Evolutionary conservation across 1,140 invertebrate species (phyloP).

Genomic region (Tribolium madens): DNA sequence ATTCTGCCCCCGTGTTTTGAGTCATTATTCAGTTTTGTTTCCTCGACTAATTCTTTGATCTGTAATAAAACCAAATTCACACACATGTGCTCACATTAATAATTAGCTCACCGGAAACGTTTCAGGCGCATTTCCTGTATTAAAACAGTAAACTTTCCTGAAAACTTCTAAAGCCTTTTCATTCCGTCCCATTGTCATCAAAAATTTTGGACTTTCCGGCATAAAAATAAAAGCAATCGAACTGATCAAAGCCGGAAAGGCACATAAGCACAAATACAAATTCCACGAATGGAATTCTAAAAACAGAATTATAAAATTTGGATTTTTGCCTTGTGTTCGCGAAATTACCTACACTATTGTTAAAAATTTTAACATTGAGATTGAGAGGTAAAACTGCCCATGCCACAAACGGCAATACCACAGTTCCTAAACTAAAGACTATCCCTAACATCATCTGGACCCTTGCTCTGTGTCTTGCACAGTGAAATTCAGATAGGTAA

Average conservation of each 20-base stretch:
- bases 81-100: background rate
- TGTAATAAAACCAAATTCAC: conserved; percentile 40
- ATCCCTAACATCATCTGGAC: conserved; percentile 74
- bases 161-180: conserved; percentile 75
- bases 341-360: conserved; percentile 48
- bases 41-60: conserved; percentile 55
- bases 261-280: conserved; percentile 77
- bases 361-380: conserved; percentile 42
- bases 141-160: conserved; percentile 71
- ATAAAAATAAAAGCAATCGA: conserved; percentile 70
- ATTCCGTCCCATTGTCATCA: conserved; percentile 79
- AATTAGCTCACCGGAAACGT: conserved; percentile 71
- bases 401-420: conserved; percentile 55
- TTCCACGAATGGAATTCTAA: conserved; percentile 78
- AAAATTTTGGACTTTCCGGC: conserved; percentile 86
- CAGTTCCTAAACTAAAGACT: conserved; percentile 68
- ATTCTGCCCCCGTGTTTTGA: conserved; percentile 18
- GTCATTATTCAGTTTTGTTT: conserved; percentile 45
- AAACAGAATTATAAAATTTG: conserved; percentile 4
- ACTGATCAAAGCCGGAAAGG: conserved; percentile 76
- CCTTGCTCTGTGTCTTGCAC: conserved; percentile 71
- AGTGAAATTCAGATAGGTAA: conserved; percentile 78
- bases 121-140: conserved; percentile 71
- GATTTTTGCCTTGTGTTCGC: background rate
- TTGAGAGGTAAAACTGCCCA: conserved; percentile 51